Percentiles rank a stretch among this genome's conserved stretches.
These are phyloP conservation scores for Rhynchomys soricoides DNA, from an alignment of 2,113 vertebrate species.

Conservation along the genomic window DNA sequence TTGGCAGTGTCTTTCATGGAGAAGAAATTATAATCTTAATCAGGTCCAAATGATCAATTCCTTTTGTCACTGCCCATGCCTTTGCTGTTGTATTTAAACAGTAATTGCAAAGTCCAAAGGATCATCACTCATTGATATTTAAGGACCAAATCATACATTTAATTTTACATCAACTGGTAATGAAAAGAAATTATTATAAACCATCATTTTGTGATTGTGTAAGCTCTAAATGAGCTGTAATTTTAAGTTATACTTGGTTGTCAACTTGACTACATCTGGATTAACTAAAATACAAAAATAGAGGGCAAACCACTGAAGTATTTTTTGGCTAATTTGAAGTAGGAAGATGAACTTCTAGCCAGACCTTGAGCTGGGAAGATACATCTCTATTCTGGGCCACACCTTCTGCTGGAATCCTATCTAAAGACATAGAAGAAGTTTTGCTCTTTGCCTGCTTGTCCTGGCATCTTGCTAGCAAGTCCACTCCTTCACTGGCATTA, in stretches of 20 bases:
- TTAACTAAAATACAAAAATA: background rate
- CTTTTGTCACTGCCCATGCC: background rate
- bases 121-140: background rate
- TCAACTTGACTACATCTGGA: background rate
- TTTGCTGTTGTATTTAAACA: background rate
- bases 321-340: background rate
- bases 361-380: background rate
- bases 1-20: background rate
- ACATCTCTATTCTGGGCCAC: background rate
- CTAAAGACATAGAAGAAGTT: background rate
- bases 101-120: background rate
- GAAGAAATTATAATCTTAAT: background rate
- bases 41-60: background rate
- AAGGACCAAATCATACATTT: background rate
- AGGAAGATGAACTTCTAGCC: background rate
- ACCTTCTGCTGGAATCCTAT: background rate
- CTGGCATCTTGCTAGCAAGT: background rate
- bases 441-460: background rate
- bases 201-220: background rate
- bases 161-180: background rate
- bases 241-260: background rate
- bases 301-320: background rate
- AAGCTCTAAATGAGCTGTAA: background rate
- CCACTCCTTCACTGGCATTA: background rate
- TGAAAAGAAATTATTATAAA: background rate